phyloP scores from a whole-genome alignment of 1,140 invertebrate genomes.

The Macrostomum lignano region DNA sequence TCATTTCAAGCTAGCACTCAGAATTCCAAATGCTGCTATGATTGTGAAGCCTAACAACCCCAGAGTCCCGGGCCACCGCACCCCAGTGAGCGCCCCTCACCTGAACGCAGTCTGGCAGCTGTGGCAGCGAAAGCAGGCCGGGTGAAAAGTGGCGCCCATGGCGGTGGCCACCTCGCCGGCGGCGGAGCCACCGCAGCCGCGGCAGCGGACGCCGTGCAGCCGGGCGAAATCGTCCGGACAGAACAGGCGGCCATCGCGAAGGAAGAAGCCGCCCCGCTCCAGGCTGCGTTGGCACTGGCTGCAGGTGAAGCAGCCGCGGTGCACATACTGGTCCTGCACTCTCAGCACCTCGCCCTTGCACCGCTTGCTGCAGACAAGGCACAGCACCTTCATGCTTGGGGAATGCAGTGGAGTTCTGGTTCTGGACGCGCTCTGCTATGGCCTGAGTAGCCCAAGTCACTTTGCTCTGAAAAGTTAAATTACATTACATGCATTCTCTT shows the following conservation, averaged over 20 bases:
- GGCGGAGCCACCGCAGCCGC: constrained; percentile 56
- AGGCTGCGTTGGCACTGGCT: constrained; percentile 54
- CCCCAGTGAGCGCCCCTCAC: too few relatives aligned
- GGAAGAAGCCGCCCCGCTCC: constrained; percentile 55
- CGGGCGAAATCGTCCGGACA: constrained; percentile 70
- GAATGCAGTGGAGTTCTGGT: too few relatives aligned
- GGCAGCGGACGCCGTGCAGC: constrained; percentile 60
- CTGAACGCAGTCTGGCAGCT: too few relatives aligned
- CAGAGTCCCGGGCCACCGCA: too few relatives aligned
- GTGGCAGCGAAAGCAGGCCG: constrained; percentile 69
- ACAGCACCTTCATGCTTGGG: constrained; percentile 76
- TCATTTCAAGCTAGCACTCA: too few relatives aligned
- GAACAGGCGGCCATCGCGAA: constrained; percentile 59
- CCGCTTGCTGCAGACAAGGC: constrained; percentile 69
- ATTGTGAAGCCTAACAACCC: too few relatives aligned
- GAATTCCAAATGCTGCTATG: too few relatives aligned
- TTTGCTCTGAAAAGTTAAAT: too few relatives aligned
- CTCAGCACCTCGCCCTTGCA: constrained; percentile 72
- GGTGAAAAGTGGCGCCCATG: constrained; percentile 61
- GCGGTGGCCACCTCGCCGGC: constrained; percentile 63
- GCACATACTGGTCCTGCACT: constrained; percentile 82
- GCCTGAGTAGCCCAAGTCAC: too few relatives aligned
- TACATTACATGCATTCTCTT: too few relatives aligned
- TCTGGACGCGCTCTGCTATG: too few relatives aligned
- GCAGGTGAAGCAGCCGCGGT: constrained; percentile 78